These are phyloP conservation scores for Cephus sareptanus DNA, from an alignment of 2,888 invertebrate genomes.

Conservation along the genomic window DNA sequence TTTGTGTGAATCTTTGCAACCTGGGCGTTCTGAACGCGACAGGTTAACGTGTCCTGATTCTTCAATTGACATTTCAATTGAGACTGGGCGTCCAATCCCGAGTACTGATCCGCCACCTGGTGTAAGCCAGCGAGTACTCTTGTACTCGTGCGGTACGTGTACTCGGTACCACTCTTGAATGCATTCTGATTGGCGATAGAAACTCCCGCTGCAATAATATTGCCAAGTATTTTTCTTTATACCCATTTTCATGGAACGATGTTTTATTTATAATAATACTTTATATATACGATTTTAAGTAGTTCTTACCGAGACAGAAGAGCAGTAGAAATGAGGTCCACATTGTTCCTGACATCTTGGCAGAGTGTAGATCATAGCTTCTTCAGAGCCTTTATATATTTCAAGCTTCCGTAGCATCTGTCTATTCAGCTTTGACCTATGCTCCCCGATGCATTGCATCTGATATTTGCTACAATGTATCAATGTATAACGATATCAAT, in stretches of 20 bases:
- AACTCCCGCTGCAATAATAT: not conserved
- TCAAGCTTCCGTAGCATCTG: not conserved
- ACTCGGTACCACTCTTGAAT: constrained; percentile 26
- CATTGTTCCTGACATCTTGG: constrained; percentile 17
- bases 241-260: not conserved
- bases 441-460: not conserved
- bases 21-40: constrained; percentile 24
- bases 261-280: not conserved
- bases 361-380: constrained; percentile 15
- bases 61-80: constrained; percentile 18
- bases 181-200: not conserved
- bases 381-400: constrained; percentile 24
- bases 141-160: constrained; percentile 37
- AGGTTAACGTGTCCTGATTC: constrained; percentile 6
- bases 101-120: constrained; percentile 44
- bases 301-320: constrained; percentile 26
- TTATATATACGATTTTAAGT: not conserved
- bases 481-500: not conserved
- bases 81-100: constrained; percentile 40
- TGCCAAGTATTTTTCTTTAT: constrained; percentile 31
- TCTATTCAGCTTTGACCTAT: not conserved
- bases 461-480: not conserved
- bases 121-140: constrained; percentile 45
- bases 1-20: constrained; percentile 44
- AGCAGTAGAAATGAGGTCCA: constrained; percentile 26